Base-by-base conservation (phyloP, 2,113 vertebrate genomes). In the Xyliphius kryptos region DNA sequence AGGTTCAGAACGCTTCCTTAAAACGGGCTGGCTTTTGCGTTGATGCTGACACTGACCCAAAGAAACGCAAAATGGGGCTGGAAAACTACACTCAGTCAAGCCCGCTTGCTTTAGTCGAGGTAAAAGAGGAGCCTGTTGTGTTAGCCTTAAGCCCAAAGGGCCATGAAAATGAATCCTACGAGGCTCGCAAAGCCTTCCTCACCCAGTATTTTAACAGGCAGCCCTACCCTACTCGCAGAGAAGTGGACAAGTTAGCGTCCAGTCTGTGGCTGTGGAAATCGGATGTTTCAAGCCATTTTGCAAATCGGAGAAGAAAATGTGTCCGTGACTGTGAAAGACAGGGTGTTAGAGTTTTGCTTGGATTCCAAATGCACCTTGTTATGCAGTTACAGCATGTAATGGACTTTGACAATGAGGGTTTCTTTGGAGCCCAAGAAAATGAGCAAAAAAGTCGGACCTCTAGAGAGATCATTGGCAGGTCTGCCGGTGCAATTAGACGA, bases 191-290 rank as follows among this genome's bases (percentile, higher is more conserved):
- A 84, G 90, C 89, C 0, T 97, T 98, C 75, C 90, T 98, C 11
- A 96, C 92, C 0, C 85, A 91, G 17, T 98, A 98, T 62, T 97
- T 98, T 74, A 95, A 93, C 71, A 87, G 72, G 26, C 89, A 91
- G 59, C 96, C 96, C 0, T 97, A 98, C 63, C 91, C 95, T 11
- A 91, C 83, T 9, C 88, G 88, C 21, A 87, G 88, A 46, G 96
- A 98, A 72, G 91, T 97, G 17, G 96, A 97, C 66, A 97, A 95
- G 77, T 81, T 98, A 57, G 94, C 96, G 0, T 89, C 92, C 67
- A 93, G 89, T 46, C 80, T 98, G 22, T 97, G 94, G 94, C 80
- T 98, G 11, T 97, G 96, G 96, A 97, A 97, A 75, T 95, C 93
- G 0, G 95, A 98, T 75, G 91, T 98, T 9, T 87, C 92, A 0